Conservation (phyloP, 2,797 vertebrate species). For the Odontamblyopus lacepedii region DNA sequence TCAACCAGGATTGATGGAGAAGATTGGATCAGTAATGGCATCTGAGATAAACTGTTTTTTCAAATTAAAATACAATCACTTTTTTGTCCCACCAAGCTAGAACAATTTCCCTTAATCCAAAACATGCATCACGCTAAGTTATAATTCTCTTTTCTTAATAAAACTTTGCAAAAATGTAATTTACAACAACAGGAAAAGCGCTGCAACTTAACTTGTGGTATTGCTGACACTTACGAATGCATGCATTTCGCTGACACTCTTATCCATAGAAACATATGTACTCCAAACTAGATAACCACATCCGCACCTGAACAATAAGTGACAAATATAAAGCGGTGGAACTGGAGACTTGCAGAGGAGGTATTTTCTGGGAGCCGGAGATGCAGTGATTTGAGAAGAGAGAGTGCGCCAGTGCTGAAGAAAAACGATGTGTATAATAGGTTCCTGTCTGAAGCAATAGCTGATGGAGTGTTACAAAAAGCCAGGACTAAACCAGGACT, state of each 20-base stretch:
- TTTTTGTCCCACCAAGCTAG: not conserved
- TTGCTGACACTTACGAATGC: conserved; percentile 40
- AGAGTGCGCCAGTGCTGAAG: conserved; percentile 53
- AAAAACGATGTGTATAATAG: conserved; percentile 63
- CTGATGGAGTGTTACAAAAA: conserved; percentile 63
- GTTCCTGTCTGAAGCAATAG: conserved; percentile 57
- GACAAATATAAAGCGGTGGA: conserved; percentile 45
- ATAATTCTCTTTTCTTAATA: not conserved
- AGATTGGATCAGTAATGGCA: not conserved
- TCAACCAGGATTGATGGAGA: not conserved
- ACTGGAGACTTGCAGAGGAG: conserved; percentile 15
- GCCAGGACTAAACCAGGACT: not conserved
- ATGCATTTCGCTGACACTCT: conserved; percentile 29
- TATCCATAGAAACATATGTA: conserved; percentile 27
- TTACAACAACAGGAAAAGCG: conserved; percentile 3
- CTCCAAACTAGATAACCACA: conserved; percentile 25
- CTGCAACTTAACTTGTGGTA: conserved; percentile 15
- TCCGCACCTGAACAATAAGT: conserved; percentile 28
- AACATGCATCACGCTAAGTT: not conserved
- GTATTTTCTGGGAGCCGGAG: conserved; percentile 31
- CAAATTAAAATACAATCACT: not conserved
- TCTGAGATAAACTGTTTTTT: not conserved
- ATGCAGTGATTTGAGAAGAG: conserved; percentile 36
- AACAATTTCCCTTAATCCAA: not conserved
- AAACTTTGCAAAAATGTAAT: conserved; percentile 4